phyloP scores from a whole-genome alignment of 2,888 invertebrate genomes.

The Creontiades dilutus region DNA sequence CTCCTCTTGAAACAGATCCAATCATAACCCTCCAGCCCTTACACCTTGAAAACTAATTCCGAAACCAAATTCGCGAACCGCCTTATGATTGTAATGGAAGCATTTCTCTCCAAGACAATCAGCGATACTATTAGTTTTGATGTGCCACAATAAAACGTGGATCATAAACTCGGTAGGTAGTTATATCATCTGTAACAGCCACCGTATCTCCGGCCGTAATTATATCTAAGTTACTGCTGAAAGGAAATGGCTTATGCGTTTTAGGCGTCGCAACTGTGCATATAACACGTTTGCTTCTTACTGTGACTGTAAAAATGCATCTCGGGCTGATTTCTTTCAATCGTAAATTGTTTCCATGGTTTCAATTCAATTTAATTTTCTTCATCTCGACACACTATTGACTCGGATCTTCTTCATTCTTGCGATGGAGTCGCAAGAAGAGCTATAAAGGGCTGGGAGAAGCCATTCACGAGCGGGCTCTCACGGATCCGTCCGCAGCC shows the following conservation, averaged over 20 bases:
- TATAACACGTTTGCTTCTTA: background rate
- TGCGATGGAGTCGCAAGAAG: constrained; percentile 7
- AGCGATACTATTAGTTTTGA: constrained; percentile 60
- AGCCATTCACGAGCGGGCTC: constrained; percentile 1
- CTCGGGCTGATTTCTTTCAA: constrained; percentile 5
- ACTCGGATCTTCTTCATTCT: constrained; percentile 30
- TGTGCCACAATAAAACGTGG: constrained; percentile 49
- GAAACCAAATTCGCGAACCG: constrained; percentile 44
- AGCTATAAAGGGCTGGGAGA: background rate
- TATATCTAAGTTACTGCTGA: constrained; percentile 38
- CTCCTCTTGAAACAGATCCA: constrained; percentile 49
- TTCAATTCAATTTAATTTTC: constrained; percentile 28
- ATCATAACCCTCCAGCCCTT: constrained; percentile 35
- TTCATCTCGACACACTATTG: constrained; percentile 23
- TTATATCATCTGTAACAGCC: constrained; percentile 45
- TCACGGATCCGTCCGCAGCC: constrained; percentile 7
- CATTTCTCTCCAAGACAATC: constrained; percentile 58
- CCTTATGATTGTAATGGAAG: constrained; percentile 53
- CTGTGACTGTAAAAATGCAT: background rate
- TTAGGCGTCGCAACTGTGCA: constrained; percentile 22
- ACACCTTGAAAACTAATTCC: constrained; percentile 52
- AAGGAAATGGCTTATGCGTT: constrained; percentile 11
- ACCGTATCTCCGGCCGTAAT: constrained; percentile 42
- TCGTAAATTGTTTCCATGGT: constrained; percentile 23
- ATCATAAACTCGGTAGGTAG: constrained; percentile 46